A percentile compares a stretch with the other conserved stretches of the same genome.
These are phyloP conservation scores for Dicerorhinus sumatrensis DNA, from an alignment of 2,113 vertebrate genomes.

Conservation along the genomic window DNA sequence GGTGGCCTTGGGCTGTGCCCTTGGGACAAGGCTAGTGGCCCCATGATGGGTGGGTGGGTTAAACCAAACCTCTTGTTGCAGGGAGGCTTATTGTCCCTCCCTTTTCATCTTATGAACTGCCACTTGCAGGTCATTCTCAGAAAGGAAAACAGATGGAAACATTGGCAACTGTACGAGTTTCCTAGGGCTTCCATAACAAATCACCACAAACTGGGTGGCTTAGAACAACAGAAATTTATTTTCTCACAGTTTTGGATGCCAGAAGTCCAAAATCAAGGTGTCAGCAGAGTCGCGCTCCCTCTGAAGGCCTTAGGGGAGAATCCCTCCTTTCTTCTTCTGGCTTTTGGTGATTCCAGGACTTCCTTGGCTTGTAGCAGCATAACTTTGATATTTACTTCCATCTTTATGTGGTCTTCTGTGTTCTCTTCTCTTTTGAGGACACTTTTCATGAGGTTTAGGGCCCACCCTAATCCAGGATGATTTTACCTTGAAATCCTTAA, in stretches of 20 bases:
- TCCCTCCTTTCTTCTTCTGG: neutral
- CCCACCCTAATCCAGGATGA: neutral
- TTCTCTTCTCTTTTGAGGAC: neutral
- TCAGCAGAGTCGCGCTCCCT: rapidly evolving
- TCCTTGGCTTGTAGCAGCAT: neutral
- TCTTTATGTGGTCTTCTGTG: neutral
- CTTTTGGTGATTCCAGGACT: no score
- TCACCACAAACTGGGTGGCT: neutral
- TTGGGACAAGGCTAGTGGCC: neutral
- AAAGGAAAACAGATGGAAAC: neutral
- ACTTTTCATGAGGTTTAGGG: neutral
- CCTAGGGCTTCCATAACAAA: neutral
- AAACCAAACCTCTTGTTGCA: neutral
- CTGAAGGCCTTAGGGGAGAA: no score
- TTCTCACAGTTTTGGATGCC: neutral
- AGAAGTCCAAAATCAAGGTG: neutral
- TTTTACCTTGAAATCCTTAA: neutral
- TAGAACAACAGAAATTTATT: neutral
- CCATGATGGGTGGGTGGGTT: rapidly evolving
- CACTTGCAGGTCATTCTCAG: neutral
- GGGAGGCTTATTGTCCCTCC: neutral
- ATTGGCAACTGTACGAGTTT: neutral
- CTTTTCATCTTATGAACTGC: neutral
- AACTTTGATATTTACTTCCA: rapidly evolving
- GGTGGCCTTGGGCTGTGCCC: neutral